Evolutionary conservation across 2,888 invertebrate species (phyloP).

Genomic region (Cinara cedri): DNA sequence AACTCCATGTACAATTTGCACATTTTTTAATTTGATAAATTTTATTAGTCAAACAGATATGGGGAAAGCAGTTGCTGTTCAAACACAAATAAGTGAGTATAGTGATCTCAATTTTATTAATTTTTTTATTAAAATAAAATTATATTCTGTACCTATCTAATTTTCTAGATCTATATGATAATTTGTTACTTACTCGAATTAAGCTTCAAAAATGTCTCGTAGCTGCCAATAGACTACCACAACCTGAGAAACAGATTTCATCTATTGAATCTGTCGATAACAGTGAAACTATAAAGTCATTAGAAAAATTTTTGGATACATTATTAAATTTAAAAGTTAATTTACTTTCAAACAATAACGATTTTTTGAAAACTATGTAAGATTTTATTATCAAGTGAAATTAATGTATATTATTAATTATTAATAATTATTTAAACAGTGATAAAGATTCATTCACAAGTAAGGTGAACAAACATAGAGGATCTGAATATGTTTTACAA

Average conservation of each 20-base stretch:
- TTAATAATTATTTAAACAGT: conserved; percentile 58
- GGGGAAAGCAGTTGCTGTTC: conserved; percentile 62
- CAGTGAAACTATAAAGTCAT: conserved; percentile 64
- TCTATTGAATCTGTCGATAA: conserved; percentile 61
- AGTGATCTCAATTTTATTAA: not conserved
- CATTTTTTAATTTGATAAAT: not conserved
- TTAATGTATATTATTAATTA: not conserved
- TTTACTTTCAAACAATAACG: conserved; percentile 40
- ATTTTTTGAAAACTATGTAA: conserved; percentile 35
- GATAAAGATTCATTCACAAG: conserved; percentile 62
- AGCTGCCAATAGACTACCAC: conserved; percentile 80
- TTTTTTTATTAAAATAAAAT: conserved; percentile 31
- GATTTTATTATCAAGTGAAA: conserved; percentile 13
- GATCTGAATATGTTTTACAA: conserved; percentile 69
- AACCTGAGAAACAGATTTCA: conserved; percentile 66
- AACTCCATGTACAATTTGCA: not conserved
- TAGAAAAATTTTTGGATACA: conserved; percentile 65
- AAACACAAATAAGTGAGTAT: conserved; percentile 62
- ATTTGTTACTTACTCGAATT: conserved; percentile 82
- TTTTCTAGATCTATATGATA: conserved; percentile 75
- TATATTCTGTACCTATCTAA: conserved; percentile 1
- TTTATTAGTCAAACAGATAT: conserved; percentile 58
- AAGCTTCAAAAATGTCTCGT: conserved; percentile 82
- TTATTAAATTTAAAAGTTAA: conserved; percentile 37
- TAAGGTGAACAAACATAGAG: conserved; percentile 65